Evolutionary conservation across 2,797 vertebrate species (phyloP), one percentile per base, ranked within the genome.

Genomic region (Micropoecilia bifurca): DNA sequence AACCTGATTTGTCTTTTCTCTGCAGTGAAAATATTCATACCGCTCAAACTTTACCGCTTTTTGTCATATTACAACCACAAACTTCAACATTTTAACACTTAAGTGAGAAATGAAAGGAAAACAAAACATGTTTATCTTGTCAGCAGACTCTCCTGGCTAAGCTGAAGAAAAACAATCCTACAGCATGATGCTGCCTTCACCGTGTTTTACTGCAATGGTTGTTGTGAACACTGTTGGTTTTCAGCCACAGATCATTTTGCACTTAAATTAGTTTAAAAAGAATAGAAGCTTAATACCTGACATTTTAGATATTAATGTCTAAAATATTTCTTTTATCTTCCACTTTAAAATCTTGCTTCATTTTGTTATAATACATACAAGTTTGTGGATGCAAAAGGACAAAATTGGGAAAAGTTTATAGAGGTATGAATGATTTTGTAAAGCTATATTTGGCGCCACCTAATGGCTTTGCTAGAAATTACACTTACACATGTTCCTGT

Each of bases 391-490:
- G 66, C 2, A 45, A 43, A 22, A 43, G 4, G 39, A 71, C 39
- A 71, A 71, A 43, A 45, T n/a, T 4, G 63, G 20, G 3, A 41
- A 9, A 68, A 22, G 20, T 68, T 41, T 20, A 12, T 39, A 12
- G 20, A 10, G 9, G 3, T 12, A 41, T 68, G 3, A 68, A 20
- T 63, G 4, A 63, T 36, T 63, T 36, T 8, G 2, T 30, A 63
- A 20, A 57, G 16, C 28, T 7, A 71, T 41, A 74, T 79, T 43
- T 80, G 39, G 78, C 1, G 28, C 47, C 59, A 30, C 50, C 36
- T 50, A 39, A 50, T 47, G 48, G 63, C 55, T 8, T 20, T 75
- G 10, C 69, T 45, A 46, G 68, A 55, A 2, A 25, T 50, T 68
- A 41, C 50, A 57, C 3, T 28, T 30, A 8, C 6, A 50, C 20